phyloP scores from a whole-genome alignment of 2,113 vertebrate species.

The Marmota monax region DNA sequence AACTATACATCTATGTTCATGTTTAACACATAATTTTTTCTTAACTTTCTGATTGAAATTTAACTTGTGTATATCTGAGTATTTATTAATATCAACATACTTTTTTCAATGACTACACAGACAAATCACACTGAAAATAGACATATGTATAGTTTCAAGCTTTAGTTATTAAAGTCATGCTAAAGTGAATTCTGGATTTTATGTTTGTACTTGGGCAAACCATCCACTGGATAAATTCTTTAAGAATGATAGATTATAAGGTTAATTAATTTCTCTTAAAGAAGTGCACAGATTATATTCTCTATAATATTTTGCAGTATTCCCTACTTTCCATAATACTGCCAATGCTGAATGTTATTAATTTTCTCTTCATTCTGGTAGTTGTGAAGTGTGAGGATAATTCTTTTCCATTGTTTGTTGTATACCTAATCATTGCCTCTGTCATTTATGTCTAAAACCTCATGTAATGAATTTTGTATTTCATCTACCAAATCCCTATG shows the following conservation, averaged over 20 bases:
- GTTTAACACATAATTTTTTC: not conserved
- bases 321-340: not conserved
- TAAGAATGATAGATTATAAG: not conserved
- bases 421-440: not conserved
- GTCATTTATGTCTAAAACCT: not conserved
- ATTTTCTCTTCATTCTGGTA: not conserved
- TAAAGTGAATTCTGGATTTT: not conserved
- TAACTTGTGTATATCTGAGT: not conserved
- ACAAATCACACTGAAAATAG: not conserved
- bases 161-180: conserved; percentile 46
- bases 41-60: not conserved
- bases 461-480: not conserved
- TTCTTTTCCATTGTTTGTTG: not conserved
- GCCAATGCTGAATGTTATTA: not conserved
- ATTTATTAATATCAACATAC: not conserved
- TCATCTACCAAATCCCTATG: not conserved
- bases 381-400: not conserved
- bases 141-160: not conserved
- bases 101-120: not conserved
- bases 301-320: not conserved
- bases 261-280: not conserved
- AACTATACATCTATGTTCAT: not conserved
- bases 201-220: not conserved
- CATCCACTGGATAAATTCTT: not conserved
- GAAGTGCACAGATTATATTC: not conserved